phyloP scores from a whole-genome alignment of 35 echinoderm and acorn worm genomes.

The Heliocidaris erythrogramma region DNA sequence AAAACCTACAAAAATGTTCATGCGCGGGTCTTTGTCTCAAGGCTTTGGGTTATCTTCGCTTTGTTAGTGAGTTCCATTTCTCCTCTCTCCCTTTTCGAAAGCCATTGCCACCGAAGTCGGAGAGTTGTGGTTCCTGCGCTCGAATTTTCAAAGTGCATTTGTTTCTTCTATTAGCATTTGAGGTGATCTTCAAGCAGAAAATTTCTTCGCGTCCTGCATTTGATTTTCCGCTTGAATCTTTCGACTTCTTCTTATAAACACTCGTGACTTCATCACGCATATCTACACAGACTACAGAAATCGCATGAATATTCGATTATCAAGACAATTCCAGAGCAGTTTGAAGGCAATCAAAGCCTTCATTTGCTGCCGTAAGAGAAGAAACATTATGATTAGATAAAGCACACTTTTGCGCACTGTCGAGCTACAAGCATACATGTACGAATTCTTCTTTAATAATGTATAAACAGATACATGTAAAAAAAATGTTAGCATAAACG shows the following conservation, averaged over 20 bases:
- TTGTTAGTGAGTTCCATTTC: neutral
- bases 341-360: neutral
- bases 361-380: neutral
- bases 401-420: too few relatives aligned
- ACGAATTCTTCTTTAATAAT: too few relatives aligned
- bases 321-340: neutral
- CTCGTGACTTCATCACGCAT: neutral
- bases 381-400: too few relatives aligned
- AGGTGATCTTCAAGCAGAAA: slow-evolving; percentile 26
- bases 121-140: neutral
- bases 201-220: slow-evolving; percentile 11
- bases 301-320: neutral
- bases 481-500: too few relatives aligned
- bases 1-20: neutral
- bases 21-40: too few relatives aligned
- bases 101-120: neutral
- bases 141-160: neutral
- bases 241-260: neutral
- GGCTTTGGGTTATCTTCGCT: neutral
- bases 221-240: slow-evolving; percentile 25
- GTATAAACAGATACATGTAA: too few relatives aligned
- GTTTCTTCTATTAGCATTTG: neutral
- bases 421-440: too few relatives aligned
- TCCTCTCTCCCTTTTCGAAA: neutral
- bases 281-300: neutral